Evolutionary conservation across 2,888 invertebrate species (phyloP).

Genomic region (Cheilosia pagana): DNA sequence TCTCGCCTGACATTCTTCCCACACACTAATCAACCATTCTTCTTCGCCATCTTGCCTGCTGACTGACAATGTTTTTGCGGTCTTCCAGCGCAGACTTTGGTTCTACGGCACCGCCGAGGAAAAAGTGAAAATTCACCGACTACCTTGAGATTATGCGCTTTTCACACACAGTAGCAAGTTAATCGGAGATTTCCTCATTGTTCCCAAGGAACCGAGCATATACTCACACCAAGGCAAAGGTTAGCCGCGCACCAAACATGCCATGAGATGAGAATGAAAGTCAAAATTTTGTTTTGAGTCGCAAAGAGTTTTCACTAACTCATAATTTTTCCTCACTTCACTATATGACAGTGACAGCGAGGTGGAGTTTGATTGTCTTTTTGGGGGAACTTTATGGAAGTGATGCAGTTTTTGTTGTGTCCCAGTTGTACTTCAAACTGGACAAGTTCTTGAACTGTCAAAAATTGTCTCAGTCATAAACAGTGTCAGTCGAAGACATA

Average conservation of each 20-base stretch:
- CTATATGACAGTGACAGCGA: neutral
- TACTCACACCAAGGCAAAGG: conserved; percentile 53
- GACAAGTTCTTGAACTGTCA: too few relatives aligned
- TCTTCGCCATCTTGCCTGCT: conserved; percentile 13
- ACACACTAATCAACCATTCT: conserved; percentile 64
- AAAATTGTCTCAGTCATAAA: too few relatives aligned
- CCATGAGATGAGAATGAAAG: conserved; percentile 66
- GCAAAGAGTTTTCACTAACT: neutral
- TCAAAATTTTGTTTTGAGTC: conserved; percentile 10
- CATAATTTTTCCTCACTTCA: conserved; percentile 1
- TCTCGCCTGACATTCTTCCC: conserved; percentile 70
- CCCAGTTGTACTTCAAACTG: too few relatives aligned
- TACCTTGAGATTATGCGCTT: conserved; percentile 73
- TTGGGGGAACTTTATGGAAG: neutral
- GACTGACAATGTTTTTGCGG: neutral
- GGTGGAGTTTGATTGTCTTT: neutral
- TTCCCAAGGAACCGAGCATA: conserved; percentile 29
- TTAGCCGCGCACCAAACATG: neutral
- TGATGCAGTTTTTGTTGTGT: neutral
- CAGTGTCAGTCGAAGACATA: too few relatives aligned
- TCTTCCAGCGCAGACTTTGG: neutral
- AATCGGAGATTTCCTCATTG: conserved; percentile 72
- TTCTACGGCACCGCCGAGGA: conserved; percentile 31
- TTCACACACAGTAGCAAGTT: conserved; percentile 71
- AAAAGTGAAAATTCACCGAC: conserved; percentile 74